phyloP scores from a whole-genome alignment of 2,888 invertebrate genomes.

The Idaea straminata region DNA sequence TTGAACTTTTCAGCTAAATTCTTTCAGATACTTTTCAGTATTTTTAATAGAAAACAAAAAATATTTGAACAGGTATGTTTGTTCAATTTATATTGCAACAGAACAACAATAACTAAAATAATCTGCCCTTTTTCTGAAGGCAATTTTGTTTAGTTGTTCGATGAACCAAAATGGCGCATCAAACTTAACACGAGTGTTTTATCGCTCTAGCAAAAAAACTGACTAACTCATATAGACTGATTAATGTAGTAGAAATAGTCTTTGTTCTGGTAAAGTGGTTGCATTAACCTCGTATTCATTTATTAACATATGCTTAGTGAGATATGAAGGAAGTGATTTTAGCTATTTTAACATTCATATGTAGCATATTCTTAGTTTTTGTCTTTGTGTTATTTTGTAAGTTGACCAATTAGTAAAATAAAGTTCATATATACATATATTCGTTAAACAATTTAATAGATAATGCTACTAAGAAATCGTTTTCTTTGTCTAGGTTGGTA shows the following conservation, averaged over 20 bases:
- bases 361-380: conserved; percentile 76
- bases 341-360: conserved; percentile 73
- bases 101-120: neutral
- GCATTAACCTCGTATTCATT: conserved; percentile 57
- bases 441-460: neutral
- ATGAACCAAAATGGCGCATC: conserved; percentile 51
- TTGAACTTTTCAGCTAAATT: conserved; percentile 7
- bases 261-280: conserved; percentile 62
- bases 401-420: conserved; percentile 47
- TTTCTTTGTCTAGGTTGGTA: conserved; percentile 89
- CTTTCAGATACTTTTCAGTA: conserved; percentile 11
- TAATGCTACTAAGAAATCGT: conserved; percentile 11
- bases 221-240: conserved; percentile 41
- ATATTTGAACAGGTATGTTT: neutral
- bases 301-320: conserved; percentile 57
- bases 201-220: conserved; percentile 32
- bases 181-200: conserved; percentile 31
- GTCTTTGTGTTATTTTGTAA: conserved; percentile 77
- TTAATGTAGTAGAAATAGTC: conserved; percentile 40
- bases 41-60: neutral
- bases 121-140: conserved; percentile 21
- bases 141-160: conserved; percentile 7
- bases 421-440: neutral
- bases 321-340: conserved; percentile 77
- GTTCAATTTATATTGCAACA: neutral